Percentiles rank a stretch among this genome's conserved stretches.
phyloP scores from a whole-genome alignment of 2,113 vertebrate genomes.

The Platysternon megacephalum region DNA sequence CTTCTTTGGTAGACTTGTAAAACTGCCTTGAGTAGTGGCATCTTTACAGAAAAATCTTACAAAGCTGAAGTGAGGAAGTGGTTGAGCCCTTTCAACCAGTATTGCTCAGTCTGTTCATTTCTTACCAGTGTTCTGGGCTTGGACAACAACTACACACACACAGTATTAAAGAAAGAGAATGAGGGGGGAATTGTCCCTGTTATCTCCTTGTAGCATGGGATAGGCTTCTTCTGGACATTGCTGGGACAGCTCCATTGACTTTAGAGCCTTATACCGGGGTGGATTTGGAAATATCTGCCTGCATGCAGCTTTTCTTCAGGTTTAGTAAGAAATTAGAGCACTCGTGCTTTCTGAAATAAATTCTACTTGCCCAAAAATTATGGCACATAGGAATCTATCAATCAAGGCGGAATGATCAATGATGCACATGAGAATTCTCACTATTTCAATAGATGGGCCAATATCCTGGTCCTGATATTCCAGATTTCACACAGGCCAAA shows the following conservation, averaged over 20 bases:
- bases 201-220: not conserved
- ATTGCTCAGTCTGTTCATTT: not conserved
- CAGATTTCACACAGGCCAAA: not conserved
- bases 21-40: rapidly evolving
- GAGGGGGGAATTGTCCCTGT: rapidly evolving
- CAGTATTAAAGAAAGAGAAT: not conserved
- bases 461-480: not conserved
- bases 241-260: not conserved
- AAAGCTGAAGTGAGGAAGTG: not conserved
- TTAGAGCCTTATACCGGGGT: not conserved
- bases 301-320: not conserved
- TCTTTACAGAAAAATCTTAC: not conserved
- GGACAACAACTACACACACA: rapidly evolving
- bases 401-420: not conserved
- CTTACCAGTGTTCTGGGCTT: not conserved
- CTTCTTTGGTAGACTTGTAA: not conserved
- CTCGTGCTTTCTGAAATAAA: not conserved
- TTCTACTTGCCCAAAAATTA: not conserved
- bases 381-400: not conserved
- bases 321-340: not conserved
- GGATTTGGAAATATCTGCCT: not conserved
- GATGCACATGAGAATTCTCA: not conserved
- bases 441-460: not conserved
- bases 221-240: not conserved
- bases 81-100: not conserved